A percentile compares a stretch with the other conserved stretches of the same genome.
Conservation (phyloP, 2,113 vertebrate species). For the Clarias batrachus region DNA sequence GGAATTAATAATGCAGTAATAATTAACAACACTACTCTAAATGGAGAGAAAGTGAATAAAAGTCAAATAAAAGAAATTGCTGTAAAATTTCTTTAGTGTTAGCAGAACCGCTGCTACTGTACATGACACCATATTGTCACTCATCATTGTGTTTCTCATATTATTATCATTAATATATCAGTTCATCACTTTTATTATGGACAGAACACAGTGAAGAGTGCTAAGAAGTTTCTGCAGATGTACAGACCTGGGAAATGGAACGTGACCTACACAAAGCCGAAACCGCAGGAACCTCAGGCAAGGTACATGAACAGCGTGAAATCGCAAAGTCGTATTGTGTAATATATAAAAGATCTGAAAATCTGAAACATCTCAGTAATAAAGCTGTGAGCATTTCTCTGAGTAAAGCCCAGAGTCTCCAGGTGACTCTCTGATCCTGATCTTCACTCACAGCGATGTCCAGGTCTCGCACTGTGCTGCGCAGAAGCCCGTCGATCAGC, state of each 20-base stretch:
- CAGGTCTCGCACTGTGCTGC: slow-evolving; percentile 73
- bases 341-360: background rate
- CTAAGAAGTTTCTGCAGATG: slow-evolving; percentile 78
- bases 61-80: background rate
- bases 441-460: slow-evolving; percentile 70
- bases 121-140: background rate
- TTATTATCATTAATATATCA: background rate
- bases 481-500: slow-evolving; percentile 72
- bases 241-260: slow-evolving; percentile 76
- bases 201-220: slow-evolving; percentile 92
- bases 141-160: background rate
- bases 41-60: background rate
- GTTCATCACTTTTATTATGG: slow-evolving; percentile 4
- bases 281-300: slow-evolving; percentile 73
- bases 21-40: background rate
- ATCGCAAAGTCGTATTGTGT: background rate
- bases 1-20: no score
- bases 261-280: slow-evolving; percentile 71
- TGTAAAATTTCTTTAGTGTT: background rate
- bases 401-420: background rate
- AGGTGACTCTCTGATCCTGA: background rate
- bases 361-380: background rate
- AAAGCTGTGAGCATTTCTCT: no score
- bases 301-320: slow-evolving; percentile 65
- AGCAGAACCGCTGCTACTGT: background rate